phyloP scores from a whole-genome alignment of 2,888 invertebrate genomes.

The Microdon myrmicae region DNA sequence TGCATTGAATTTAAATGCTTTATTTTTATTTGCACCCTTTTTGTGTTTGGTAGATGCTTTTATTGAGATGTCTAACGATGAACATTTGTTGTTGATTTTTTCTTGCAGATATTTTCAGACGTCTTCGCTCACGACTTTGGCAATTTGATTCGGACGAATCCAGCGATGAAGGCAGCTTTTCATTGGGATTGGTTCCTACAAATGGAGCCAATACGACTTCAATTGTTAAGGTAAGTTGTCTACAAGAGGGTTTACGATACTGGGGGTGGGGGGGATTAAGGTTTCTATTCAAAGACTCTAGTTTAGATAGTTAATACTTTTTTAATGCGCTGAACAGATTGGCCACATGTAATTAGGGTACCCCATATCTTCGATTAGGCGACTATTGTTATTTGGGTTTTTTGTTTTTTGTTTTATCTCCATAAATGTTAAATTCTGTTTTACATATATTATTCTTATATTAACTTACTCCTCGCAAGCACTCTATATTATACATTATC shows the following conservation, averaged over 20 bases:
- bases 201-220: conserved; percentile 64
- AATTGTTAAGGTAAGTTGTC: conserved; percentile 62
- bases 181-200: conserved; percentile 54
- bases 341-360: too few species aligned
- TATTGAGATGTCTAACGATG: conserved; percentile 24
- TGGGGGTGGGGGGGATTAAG: too few species aligned
- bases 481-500: too few species aligned
- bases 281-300: neutral
- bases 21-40: conserved; percentile 5
- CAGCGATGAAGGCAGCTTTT: conserved; percentile 52
- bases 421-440: too few species aligned
- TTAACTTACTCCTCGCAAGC: too few species aligned
- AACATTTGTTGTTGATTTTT: conserved; percentile 15
- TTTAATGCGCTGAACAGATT: too few species aligned
- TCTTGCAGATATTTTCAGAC: conserved; percentile 62
- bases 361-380: too few species aligned
- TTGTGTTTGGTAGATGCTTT: conserved; percentile 1
- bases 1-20: conserved; percentile 18
- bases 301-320: too few species aligned
- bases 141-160: conserved; percentile 52
- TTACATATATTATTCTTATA: too few species aligned
- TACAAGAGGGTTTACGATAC: too few species aligned
- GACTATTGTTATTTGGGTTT: too few species aligned
- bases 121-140: conserved; percentile 61
- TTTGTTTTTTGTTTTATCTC: too few species aligned